phyloP scores from a whole-genome alignment of 2,888 invertebrate genomes.

The Loripinus fragilis region DNA sequence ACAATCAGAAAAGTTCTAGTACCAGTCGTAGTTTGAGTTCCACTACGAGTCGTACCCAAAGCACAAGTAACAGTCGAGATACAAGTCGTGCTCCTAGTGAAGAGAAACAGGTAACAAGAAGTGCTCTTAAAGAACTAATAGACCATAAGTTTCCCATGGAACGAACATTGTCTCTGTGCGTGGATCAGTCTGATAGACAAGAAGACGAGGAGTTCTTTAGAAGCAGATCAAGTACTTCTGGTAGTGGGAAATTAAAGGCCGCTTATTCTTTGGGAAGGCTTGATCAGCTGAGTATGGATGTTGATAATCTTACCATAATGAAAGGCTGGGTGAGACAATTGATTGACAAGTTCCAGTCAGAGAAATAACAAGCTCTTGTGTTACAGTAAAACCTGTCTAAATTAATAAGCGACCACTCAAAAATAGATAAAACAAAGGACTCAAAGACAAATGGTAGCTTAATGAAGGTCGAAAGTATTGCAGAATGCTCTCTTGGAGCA shows the following conservation, averaged over 20 bases:
- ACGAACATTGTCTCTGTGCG: not conserved
- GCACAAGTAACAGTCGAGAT: conserved; percentile 51
- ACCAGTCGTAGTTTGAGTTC: conserved; percentile 56
- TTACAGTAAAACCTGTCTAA: no score
- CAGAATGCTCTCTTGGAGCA: no score
- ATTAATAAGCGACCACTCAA: no score
- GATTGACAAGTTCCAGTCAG: conserved; percentile 75
- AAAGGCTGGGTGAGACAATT: conserved; percentile 78
- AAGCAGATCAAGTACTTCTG: conserved; percentile 36
- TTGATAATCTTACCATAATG: conserved; percentile 74
- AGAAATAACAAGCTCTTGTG: conserved; percentile 19
- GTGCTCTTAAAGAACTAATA: conserved; percentile 46
- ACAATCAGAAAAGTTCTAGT: conserved; percentile 47
- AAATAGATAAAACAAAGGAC: no score
- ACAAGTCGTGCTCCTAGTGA: conserved; percentile 68
- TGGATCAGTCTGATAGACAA: not conserved
- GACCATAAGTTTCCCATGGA: conserved; percentile 49
- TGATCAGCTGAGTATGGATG: conserved; percentile 69
- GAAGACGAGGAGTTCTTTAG: conserved; percentile 31
- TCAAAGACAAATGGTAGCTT: no score
- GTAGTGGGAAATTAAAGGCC: conserved; percentile 49
- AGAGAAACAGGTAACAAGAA: conserved; percentile 59
- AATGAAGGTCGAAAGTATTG: no score
- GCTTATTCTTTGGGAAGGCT: conserved; percentile 66
- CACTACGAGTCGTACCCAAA: conserved; percentile 58